Base-by-base conservation (phyloP, 2,888 invertebrate genomes). In the Ctena decussata region DNA sequence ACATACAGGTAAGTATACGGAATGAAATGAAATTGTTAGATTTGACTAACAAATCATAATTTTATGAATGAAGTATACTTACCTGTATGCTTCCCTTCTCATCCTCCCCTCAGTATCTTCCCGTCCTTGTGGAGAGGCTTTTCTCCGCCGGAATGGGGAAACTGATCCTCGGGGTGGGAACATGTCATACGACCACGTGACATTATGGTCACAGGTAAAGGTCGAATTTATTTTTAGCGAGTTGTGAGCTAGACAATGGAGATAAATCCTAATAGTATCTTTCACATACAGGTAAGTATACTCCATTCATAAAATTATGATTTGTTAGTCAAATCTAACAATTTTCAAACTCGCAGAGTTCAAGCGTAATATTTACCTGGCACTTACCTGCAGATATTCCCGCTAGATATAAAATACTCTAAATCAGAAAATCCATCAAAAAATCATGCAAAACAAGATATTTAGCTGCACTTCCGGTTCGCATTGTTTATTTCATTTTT, bases 11-110 rank as follows among this genome's bases (percentile, higher is more conserved):
- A 57, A 57, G 57, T 57, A 57, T 27, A 57, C 57, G 27, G 57
- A 57, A 79, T 60, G 79, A 75, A 80, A 46, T 74, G 18, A 80
- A 81, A 76, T 81, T 81, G 35, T 15, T 37, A 44, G 57, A 81
- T 81, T 81, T 81, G 39, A n/a, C 18, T 30, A 27, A 12, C 39
- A 69, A 81, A 71, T 81, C 70, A 15, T 18, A 81, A 82, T 77
- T 72, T 82, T 82, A 77, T 72, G 82, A 82, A 77, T 77, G 74
- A 65, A 77, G 77, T 82, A 77, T 82, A 82, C 82, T 82, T 77
- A 57, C 77, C 82, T 81, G 71, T 57, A 71, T 73, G 57, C 37
- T 18, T 0, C 49, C 2, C 75, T 75, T 18, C 37, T 57, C 81
- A 49, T 30, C 76, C 30, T 35, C 76, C 75, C 74, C 24, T 57